Base-by-base conservation (phyloP, 2,797 vertebrate genomes). In the Chelonia mydas region DNA sequence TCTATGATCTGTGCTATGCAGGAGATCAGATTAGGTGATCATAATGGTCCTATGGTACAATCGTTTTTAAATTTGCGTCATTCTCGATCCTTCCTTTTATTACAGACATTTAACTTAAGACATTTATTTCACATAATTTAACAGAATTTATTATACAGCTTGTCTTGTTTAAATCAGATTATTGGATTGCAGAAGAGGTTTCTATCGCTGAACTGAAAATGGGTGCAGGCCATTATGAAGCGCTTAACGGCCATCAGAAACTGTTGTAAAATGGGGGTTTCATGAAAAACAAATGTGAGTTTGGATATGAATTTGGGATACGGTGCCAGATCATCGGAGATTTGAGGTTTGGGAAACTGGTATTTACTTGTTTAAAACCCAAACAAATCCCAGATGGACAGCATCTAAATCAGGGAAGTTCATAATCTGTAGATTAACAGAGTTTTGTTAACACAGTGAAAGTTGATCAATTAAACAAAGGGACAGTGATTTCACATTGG, bases 391-490 rank as follows among this genome's bases (percentile, higher is more conserved):
- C 93, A 90, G 6, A n/a, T 80, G 25, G 16, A 51, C 83, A 82
- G 16, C 5, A 3, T 11, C 77, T 72, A 83, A 79, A 28, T 94
- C 17, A 83, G 76, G 47, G 90, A 47, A 84, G n/a, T 6, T 91
- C 28, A 65, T 49, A 13, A 54, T 87, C 87, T 91, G 74, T 84
- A 84, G n/a, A 83, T 28, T 19, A 74, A 11, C 2, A 3, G 1
- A 88, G 15, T 93, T 94, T 94, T 91, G 83, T 95, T 78, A 94
- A 91, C 82, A 92, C 59, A 83, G 11, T 87, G 81, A 93, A 92
- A 21, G 37, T n/a, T 95, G 92, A 90, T 93, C 83, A 88, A 59
- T 51, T 55, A 53, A 90, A 97, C 96, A 97, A 97, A 97, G 90
- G 94, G 81, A 78, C 93, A 81, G 77, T 74, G 59, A 37, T 90